phyloP scores from a whole-genome alignment of 2,888 invertebrate genomes.

The Tupiocoris notatus region DNA sequence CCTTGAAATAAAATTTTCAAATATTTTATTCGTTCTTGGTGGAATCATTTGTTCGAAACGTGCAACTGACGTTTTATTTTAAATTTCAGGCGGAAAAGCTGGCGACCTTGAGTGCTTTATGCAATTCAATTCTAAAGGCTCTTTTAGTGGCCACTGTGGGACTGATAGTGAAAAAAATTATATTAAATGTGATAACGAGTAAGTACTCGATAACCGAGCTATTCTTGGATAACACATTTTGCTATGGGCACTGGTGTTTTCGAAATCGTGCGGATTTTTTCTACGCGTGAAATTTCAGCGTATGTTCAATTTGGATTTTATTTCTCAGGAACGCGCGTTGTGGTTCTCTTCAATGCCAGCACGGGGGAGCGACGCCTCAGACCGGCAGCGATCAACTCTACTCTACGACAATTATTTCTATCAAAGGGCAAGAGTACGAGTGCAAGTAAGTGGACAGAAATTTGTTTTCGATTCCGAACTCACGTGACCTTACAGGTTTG shows the following conservation, averaged over 20 bases:
- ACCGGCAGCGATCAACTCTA: slow-evolving; percentile 73
- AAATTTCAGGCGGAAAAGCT: slow-evolving; percentile 63
- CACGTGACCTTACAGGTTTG: too few species aligned
- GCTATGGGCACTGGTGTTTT: too few species aligned
- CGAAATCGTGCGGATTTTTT: too few species aligned
- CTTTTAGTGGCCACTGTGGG: slow-evolving; percentile 94
- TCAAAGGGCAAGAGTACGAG: slow-evolving; percentile 84
- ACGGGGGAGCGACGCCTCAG: slow-evolving; percentile 79
- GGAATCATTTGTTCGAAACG: too few species aligned
- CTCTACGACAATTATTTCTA: slow-evolving; percentile 84
- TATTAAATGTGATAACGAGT: slow-evolving; percentile 84
- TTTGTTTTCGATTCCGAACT: too few species aligned
- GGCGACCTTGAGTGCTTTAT: slow-evolving; percentile 89
- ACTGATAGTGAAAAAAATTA: slow-evolving; percentile 67
- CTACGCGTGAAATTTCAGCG: background rate
- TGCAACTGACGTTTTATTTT: background rate
- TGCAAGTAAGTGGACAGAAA: slow-evolving; percentile 79
- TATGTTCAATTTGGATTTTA: slow-evolving; percentile 38
- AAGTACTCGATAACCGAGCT: too few species aligned
- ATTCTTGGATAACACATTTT: too few species aligned
- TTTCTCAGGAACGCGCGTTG: slow-evolving; percentile 79
- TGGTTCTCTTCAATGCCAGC: slow-evolving; percentile 92
- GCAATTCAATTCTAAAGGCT: slow-evolving; percentile 92
- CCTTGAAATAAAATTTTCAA: too few species aligned
- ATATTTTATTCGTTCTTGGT: too few species aligned